phyloP scores from a whole-genome alignment of 1,140 invertebrate species.

The Drosophila bocki region DNA sequence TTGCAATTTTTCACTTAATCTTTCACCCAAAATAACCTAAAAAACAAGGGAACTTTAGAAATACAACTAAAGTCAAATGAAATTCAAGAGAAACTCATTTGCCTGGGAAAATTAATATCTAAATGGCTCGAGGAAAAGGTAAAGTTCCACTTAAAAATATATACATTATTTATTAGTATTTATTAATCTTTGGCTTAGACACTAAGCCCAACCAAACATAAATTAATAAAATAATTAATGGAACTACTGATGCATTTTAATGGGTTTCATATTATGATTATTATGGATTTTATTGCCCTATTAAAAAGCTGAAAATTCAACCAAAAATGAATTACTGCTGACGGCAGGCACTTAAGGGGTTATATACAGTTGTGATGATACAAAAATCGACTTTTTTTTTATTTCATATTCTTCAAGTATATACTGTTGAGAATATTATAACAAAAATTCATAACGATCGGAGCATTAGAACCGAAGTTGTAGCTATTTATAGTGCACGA shows the following conservation, averaged over 20 bases:
- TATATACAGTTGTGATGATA: too few relatives aligned
- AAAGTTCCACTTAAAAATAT: background rate
- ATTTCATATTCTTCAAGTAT: too few relatives aligned
- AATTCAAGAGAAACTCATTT: background rate
- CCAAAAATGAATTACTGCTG: constrained; percentile 18
- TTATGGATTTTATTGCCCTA: background rate
- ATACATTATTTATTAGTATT: background rate
- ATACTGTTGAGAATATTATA: too few relatives aligned
- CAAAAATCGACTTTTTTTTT: too few relatives aligned
- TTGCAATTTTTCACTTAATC: constrained; percentile 34
- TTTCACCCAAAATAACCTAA: background rate
- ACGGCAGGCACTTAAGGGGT: constrained; percentile 17
- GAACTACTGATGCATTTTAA: background rate
- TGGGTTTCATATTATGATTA: background rate
- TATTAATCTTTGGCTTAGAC: constrained; percentile 1
- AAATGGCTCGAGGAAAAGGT: background rate
- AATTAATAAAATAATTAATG: background rate
- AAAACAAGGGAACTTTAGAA: background rate
- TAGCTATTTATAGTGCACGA: too few relatives aligned
- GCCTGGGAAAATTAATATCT: background rate
- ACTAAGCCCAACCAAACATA: background rate
- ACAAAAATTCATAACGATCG: too few relatives aligned
- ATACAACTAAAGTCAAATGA: background rate
- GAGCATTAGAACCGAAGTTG: too few relatives aligned
- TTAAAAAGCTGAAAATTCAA: background rate